Evolutionary conservation across 2,888 invertebrate genomes (phyloP), one percentile per base, ranked within the genome.

Genomic region (Cerastis leucographa): DNA sequence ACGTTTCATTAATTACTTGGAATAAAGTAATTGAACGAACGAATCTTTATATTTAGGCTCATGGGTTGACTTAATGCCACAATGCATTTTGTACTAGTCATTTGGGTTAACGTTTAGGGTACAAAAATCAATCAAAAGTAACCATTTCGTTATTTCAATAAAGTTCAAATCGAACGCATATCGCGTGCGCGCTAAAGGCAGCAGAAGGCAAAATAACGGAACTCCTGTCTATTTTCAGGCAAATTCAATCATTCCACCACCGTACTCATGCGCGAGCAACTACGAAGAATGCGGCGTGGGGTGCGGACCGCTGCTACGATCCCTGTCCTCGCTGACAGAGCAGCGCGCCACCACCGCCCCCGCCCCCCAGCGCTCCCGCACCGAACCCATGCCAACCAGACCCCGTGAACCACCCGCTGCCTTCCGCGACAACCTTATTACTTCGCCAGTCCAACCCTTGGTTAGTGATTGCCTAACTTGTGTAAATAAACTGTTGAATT

Each of bases 231-330:
- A 62, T 78, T 73, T 92, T 92, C 92, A 97, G 97, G 98, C 98
- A 74, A 98, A 98, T 94, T 98, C 98, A 77, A 97, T 98, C 92
- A 97, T 98, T 89, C 98, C 98, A 79, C 98, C 98, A 66, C 98
- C 98, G 29, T 98, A 98, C 94, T 98, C 98, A 77, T 97, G 98
- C 90, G 98, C 98, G 86, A 97, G 97, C 88, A 98, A 98, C 93
- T 97, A 98, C 88, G 98, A 98, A 87, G 95, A 95, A 81, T 94
- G 93, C 87, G 97, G 97, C 88, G 94, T 94, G 85, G 96, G 94
- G 76, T 95, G 96, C 87, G 93, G 94, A 89, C 94, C 95, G 84
- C 92, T 97, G 91, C 96, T 97, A 82, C 97, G 97, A 78, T 97
- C 97, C 83, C 96, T 97, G 85, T 97, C 97, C 80, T 97, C 97